phyloP scores from a whole-genome alignment of 2,113 vertebrate species.

The Cyprinus carpio region DNA sequence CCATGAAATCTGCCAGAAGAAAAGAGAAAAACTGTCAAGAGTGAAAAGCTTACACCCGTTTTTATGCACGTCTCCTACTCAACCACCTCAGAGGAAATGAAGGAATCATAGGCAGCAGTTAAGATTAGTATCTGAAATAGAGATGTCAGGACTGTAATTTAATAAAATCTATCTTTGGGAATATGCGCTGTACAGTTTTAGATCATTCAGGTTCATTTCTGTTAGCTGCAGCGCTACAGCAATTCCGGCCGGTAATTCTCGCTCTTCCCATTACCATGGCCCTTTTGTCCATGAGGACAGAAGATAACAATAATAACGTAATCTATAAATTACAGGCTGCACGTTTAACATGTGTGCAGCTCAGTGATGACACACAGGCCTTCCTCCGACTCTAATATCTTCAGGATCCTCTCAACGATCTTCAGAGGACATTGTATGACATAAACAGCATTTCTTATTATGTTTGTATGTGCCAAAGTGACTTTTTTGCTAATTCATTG shows the following conservation, averaged over 20 bases:
- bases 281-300: constrained; percentile 26
- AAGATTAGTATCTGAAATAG: constrained; percentile 46
- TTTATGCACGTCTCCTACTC: constrained; percentile 16
- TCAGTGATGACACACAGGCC: neutral
- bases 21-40: constrained; percentile 16
- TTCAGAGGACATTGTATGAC: neutral
- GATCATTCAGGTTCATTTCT: constrained; percentile 4
- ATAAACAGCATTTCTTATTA: constrained; percentile 21
- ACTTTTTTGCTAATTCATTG: constrained; percentile 1
- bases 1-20: constrained; percentile 2
- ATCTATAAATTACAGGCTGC: constrained; percentile 44
- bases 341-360: constrained; percentile 8
- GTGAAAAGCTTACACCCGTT: constrained; percentile 22
- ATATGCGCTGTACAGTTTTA: neutral
- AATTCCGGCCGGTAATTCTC: constrained; percentile 23
- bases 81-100: constrained; percentile 38
- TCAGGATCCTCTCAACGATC: neutral
- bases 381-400: neutral
- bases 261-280: constrained; percentile 13
- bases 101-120: constrained; percentile 17
- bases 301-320: constrained; percentile 46
- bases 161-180: constrained; percentile 36
- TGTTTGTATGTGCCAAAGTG: neutral
- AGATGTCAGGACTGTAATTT: constrained; percentile 40
- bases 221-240: neutral